Evolutionary conservation across 1,140 invertebrate species (phyloP).

Genomic region (Ceratina japonica): DNA sequence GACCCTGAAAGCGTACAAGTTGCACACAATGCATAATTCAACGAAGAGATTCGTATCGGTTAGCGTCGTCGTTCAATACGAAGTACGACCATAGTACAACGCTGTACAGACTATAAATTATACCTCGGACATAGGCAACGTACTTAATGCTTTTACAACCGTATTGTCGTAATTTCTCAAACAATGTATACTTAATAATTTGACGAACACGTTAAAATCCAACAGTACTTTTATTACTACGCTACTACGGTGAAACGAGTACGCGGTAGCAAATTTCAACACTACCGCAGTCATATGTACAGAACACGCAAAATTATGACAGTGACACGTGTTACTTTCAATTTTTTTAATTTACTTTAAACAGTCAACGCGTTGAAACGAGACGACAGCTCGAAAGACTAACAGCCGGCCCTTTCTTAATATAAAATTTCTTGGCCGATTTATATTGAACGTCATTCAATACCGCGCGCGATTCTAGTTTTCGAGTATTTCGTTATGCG

Average conservation of each 20-base stretch:
- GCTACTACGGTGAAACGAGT: conserved; percentile 6
- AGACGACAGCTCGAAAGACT: neutral
- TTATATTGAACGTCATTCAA: neutral
- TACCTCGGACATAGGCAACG: neutral
- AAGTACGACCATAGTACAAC: neutral
- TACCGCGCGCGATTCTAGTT: neutral
- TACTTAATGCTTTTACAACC: neutral
- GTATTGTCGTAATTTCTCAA: conserved; percentile 29
- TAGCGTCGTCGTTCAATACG: neutral
- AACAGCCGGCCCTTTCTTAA: neutral
- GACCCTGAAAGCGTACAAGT: neutral
- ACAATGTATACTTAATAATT: neutral
- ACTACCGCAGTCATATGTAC: conserved; percentile 4
- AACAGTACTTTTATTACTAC: conserved; percentile 16
- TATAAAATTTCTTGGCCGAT: neutral
- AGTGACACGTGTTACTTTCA: neutral
- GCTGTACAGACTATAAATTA: neutral
- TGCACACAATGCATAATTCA: conserved; percentile 8
- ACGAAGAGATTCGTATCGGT: neutral
- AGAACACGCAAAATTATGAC: neutral
- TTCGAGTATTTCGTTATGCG: neutral
- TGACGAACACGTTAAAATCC: neutral
- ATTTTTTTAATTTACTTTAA: neutral
- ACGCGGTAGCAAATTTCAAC: neutral
- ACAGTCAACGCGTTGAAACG: conserved; percentile 19